These are phyloP conservation scores for Parotia lawesii DNA, from an alignment of 2,113 vertebrate genomes.

Conservation along the genomic window DNA sequence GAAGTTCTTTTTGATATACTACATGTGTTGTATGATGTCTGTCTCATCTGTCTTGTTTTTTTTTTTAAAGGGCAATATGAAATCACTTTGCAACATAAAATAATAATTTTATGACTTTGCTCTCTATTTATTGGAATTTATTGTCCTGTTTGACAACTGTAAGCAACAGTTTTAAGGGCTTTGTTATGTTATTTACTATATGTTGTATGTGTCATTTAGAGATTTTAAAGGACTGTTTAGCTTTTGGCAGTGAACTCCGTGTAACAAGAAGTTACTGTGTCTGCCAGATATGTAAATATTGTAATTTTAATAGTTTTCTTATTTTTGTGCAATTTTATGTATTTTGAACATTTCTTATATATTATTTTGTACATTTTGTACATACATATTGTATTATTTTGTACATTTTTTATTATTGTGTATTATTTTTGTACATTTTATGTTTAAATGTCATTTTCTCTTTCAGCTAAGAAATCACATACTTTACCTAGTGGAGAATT, in stretches of 20 bases:
- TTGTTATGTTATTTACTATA: background rate
- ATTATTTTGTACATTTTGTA: too few relatives aligned
- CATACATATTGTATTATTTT: too few relatives aligned
- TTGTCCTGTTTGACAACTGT: background rate
- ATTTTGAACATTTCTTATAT: too few relatives aligned
- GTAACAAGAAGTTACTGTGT: background rate
- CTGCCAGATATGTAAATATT: background rate
- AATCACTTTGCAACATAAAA: background rate
- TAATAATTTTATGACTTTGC: background rate
- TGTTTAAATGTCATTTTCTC: background rate
- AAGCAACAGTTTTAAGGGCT: background rate
- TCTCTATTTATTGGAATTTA: background rate
- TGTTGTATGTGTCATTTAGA: background rate
- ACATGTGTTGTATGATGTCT: background rate
- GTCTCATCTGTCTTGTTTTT: background rate
- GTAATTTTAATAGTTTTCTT: background rate
- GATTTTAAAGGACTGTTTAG: background rate
- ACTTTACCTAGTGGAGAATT: slow-evolving; percentile 92
- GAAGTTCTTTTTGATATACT: background rate
- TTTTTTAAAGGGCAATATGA: background rate
- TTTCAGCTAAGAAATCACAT: slow-evolving; percentile 97
- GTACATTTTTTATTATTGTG: too few relatives aligned
- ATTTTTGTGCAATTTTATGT: background rate
- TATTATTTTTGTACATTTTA: background rate
- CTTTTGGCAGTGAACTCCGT: background rate